These are phyloP conservation scores for Ascidia mentula DNA, from an alignment of 23 tunicate genomes.

Conservation along the genomic window DNA sequence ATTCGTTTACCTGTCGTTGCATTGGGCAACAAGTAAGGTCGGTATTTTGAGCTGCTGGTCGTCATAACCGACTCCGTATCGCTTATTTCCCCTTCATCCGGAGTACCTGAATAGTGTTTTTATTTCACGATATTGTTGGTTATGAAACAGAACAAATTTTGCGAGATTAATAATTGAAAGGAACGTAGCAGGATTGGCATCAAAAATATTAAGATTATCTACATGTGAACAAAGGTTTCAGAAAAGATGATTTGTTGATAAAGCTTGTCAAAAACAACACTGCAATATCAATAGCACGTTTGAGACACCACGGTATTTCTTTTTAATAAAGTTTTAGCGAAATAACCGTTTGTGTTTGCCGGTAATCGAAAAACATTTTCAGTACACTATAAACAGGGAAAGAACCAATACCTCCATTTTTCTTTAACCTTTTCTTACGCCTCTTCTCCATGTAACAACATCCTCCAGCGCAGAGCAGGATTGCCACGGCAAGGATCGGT, in stretches of 20 bases:
- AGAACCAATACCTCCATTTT: conserved; percentile 24
- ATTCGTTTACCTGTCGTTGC: conserved; percentile 49
- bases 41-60: conserved; percentile 50
- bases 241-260: no score
- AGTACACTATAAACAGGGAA: background rate
- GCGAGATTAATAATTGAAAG: no score
- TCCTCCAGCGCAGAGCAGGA: conserved; percentile 80
- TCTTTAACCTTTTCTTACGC: conserved; percentile 44
- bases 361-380: background rate
- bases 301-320: no score
- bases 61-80: conserved; percentile 81
- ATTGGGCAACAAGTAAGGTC: conserved; percentile 78
- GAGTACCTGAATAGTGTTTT: background rate
- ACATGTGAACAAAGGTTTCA: no score
- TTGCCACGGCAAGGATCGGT: conserved; percentile 76
- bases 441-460: conserved; percentile 84
- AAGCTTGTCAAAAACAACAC: no score
- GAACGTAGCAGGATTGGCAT: no score
- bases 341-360: background rate
- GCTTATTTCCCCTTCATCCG: conserved; percentile 29
- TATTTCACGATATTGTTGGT: no score
- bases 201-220: no score
- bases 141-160: no score
- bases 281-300: no score
- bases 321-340: no score